These are phyloP conservation scores for Seladonia tumulorum DNA, from an alignment of 2,888 invertebrate genomes.

Conservation along the genomic window DNA sequence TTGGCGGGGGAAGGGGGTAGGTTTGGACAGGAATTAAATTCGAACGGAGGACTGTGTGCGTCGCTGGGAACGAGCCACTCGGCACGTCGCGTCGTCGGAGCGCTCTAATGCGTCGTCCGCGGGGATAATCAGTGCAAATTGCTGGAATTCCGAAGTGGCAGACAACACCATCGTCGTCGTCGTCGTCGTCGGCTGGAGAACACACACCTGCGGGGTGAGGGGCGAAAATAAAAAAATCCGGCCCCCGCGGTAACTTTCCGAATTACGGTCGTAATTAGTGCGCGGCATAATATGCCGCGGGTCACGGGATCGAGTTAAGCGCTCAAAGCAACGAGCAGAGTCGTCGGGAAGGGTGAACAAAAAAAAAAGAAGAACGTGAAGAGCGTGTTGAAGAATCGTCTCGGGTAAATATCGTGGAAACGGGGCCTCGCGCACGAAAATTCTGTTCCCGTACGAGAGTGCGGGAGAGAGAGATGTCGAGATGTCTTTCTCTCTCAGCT, in stretches of 20 bases:
- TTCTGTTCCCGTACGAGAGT: neutral
- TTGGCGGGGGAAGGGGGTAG: neutral
- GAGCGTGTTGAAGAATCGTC: constrained; percentile 32
- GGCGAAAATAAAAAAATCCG: constrained; percentile 1
- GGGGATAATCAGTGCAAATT: constrained; percentile 39
- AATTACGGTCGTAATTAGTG: constrained; percentile 56
- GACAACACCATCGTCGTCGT: constrained; percentile 2
- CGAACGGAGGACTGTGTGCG: constrained; percentile 28
- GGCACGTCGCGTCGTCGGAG: constrained; percentile 31
- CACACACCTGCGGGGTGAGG: neutral
- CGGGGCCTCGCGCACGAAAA: neutral
- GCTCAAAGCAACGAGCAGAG: constrained; percentile 14
- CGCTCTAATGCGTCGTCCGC: constrained; percentile 26
- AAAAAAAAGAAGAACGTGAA: constrained; percentile 20
- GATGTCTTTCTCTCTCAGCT: neutral
- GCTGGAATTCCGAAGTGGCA: constrained; percentile 42
- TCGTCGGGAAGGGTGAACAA: neutral
- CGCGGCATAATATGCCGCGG: constrained; percentile 42
- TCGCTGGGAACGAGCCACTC: constrained; percentile 36
- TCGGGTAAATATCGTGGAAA: constrained; percentile 50
- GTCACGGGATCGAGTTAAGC: constrained; percentile 47
- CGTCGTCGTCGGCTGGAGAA: neutral
- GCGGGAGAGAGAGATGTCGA: too few species aligned
- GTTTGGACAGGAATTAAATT: constrained; percentile 34
- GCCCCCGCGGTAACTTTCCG: constrained; percentile 28